Conservation (phyloP, 2,888 invertebrate species). For the Eubasilissa splendida region DNA sequence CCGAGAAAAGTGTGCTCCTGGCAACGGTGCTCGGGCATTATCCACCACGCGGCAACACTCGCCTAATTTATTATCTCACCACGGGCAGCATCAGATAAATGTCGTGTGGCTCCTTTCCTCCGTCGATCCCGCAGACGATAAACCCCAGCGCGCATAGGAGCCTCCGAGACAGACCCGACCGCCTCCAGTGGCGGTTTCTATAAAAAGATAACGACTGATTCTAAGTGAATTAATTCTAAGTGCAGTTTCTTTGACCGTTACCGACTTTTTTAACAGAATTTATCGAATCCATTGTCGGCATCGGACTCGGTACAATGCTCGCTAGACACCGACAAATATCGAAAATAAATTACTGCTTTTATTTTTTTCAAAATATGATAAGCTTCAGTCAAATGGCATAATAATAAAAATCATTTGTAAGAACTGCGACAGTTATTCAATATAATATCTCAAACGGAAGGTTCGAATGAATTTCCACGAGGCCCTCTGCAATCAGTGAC, state of each 20-base stretch:
- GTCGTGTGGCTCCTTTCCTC: conserved; percentile 25
- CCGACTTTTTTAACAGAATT: not conserved
- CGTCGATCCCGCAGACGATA: conserved; percentile 39
- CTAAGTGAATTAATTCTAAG: conserved; percentile 23
- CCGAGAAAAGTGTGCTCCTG: conserved; percentile 34
- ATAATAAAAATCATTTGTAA: too few relatives aligned
- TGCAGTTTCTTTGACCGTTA: conserved; percentile 23
- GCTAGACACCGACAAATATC: too few relatives aligned
- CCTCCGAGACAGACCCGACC: not conserved
- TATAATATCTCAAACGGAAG: too few relatives aligned
- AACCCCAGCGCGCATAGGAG: conserved; percentile 11
- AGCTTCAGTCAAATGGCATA: too few relatives aligned
- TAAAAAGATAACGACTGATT: not conserved
- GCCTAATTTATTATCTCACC: conserved; percentile 45
- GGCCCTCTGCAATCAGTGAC: too few relatives aligned
- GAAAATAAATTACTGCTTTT: too few relatives aligned
- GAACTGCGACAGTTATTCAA: too few relatives aligned
- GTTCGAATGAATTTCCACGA: too few relatives aligned
- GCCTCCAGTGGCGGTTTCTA: not conserved
- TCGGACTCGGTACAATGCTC: too few relatives aligned
- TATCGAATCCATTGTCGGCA: too few relatives aligned
- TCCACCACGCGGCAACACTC: conserved; percentile 35
- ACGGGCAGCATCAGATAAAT: conserved; percentile 42
- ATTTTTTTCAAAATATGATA: too few relatives aligned
- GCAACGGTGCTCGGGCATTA: conserved; percentile 21